Conservation (phyloP, 1,140 invertebrate species). For the Zaprionus inermis region DNA sequence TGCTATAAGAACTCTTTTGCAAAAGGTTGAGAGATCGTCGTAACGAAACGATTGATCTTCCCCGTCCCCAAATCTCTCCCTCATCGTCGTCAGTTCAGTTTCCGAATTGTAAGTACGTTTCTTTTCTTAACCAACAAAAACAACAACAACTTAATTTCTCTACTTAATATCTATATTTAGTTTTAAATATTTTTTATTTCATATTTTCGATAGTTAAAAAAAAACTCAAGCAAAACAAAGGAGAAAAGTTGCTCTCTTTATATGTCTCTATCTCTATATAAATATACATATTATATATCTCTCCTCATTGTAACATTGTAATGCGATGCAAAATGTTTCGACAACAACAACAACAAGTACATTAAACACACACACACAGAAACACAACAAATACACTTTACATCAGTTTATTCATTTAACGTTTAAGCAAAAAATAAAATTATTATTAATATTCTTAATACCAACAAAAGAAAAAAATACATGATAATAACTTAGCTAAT, state of each 20-base stretch:
- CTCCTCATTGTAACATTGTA: conserved; percentile 76
- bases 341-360: conserved; percentile 51
- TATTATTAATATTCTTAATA: conserved; percentile 68
- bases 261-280: conserved; percentile 48
- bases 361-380: conserved; percentile 29
- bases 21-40: conserved; percentile 34
- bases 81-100: conserved; percentile 78
- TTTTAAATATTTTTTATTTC: conserved; percentile 37
- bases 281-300: conserved; percentile 64
- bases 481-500: conserved; percentile 78
- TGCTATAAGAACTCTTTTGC: conserved; percentile 32
- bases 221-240: conserved; percentile 34
- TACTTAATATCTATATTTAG: conserved; percentile 38
- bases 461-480: conserved; percentile 54
- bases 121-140: conserved; percentile 63
- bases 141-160: conserved; percentile 46
- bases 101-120: conserved; percentile 83
- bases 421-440: conserved; percentile 71
- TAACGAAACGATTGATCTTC: conserved; percentile 42
- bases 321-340: conserved; percentile 80
- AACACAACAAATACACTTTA: conserved; percentile 28
- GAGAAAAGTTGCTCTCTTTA: conserved; percentile 51
- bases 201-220: conserved; percentile 45
- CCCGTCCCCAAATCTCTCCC: conserved; percentile 38
- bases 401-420: conserved; percentile 69